Base-by-base conservation (phyloP, 2,888 invertebrate genomes). In the Caenorhabditis sinica region DNA sequence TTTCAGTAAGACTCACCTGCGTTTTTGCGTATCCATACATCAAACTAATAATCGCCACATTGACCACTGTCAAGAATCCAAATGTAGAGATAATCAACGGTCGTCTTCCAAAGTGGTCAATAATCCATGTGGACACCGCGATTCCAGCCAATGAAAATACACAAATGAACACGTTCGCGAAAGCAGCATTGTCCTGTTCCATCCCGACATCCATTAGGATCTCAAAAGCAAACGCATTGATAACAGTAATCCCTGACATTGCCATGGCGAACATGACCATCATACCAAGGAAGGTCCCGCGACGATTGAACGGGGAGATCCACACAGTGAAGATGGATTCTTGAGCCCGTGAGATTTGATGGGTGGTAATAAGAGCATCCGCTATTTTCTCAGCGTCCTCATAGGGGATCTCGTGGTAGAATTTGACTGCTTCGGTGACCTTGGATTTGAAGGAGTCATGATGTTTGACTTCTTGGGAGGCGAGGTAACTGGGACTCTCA, bases 191-290 rank as follows among this genome's bases (percentile, higher is more conserved):
- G 25, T 66, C 51, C 33, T 69, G 66, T 13, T 49, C 36, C 30
- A 83, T 33, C 0, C 83, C 83, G 4, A 69, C 73, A 61, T 80
- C 74, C 45, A 75, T 58, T n/a, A 83, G 25, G 30, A 83, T 80
- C 20, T 83, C 74, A 20, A 75, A 83, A 9, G 79, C 79, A 20
- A 83, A 83, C 9, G 83, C 83, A 33, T 83, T 83, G 56, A 83
- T 74, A 3, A 83, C 83, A 28, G 83, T 71, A n/a, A 83, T 75
- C 15, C 83, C 83, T 5, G 74, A 76, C 79, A 80, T 80, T 25
- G 83, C 83, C 83, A 83, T 83, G 0, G 74, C 60, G n/a, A 66
- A 68, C 3, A 51, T 71, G 0, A 83, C 69, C 15, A 83, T 25
- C 69, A 79, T 80, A 36, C 83, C 83, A 6, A 83, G 53, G 23